Evolutionary conservation across 2,888 invertebrate genomes (phyloP), one percentile per base, ranked within the genome.

Genomic region (Epirrhoe tristata): DNA sequence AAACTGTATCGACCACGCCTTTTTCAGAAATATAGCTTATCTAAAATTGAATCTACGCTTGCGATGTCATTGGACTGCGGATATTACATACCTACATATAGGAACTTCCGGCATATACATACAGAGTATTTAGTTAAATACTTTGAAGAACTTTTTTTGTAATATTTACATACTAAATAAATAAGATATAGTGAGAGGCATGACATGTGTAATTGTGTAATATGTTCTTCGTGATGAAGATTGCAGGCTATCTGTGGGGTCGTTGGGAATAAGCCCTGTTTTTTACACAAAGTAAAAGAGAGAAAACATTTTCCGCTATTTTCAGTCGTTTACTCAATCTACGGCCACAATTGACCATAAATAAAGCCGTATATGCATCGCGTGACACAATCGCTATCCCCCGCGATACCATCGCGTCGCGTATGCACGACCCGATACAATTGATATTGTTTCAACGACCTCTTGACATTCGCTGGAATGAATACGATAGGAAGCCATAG

Each of bases 381-480:
- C 59, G 58, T 63, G 62, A 66, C 67, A 59, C 63, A 46, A 63
- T 67, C 63, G 52, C 67, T 58, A 56, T 66, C 66, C 57, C 61
- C 53, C 39, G 59, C 67, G 67, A 67, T 67, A 24, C n/a, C n/a
- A 64, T 68, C 64, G 56, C 55, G 57, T 50, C 61, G 65, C 65
- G 60, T 65, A 51, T 63, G 63, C 64, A 59, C 58, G 64, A 48
- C 34, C 46, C 17, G 36, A 6, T 17, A 59, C 56, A 56, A 59
- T 67, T 63, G 59, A 67, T 67, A 60, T 67, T 67, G 67, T 67
- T 67, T 51, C 32, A 56, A 57, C 53, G 57, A 59, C 63, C 63
- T 36, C 58, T 34, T 39, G 67, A 48, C 63, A 53, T 39, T 53
- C 48, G 16, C 14, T 16, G 12, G 14, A 48, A 14, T 48, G 55